Evolutionary conservation across 1,140 invertebrate species (phyloP), one percentile per base, ranked within the genome.

Genomic region (Ladona fulva): DNA sequence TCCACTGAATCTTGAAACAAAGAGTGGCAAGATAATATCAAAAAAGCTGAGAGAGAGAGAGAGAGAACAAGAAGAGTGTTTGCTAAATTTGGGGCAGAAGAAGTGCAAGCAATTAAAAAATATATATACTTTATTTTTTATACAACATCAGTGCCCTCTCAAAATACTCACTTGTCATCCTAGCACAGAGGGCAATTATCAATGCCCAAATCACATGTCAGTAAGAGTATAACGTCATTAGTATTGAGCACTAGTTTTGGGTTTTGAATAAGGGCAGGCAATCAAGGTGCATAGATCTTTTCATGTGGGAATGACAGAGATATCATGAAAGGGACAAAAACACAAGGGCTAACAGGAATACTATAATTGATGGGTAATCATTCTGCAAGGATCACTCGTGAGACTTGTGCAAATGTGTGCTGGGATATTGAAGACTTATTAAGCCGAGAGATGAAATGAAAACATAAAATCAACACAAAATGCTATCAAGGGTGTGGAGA

Each of bases 81-180:
- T 16, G 52, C 52, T 66, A 66, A 16, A 66, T 66, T 16, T 66
- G 52, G 52, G 52, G 52, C 52, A 66, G n/a, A 22, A 66, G 14
- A 66, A 12, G 52, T 66, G 52, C 52, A 66, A 66, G 52, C 52
- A 66, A 66, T 19, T 66, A 19, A 66, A 66, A 66, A 22, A 66
- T 22, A 66, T 22, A 66, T 19, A 66, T 66, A 66, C n/a, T 66
- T 66, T 5, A 16, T 66, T 66, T 66, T 19, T 66, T 5, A 66
- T 19, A 66, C 52, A 66, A 66, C 14, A 66, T 22, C 52, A 66
- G 52, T 66, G 52, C 52, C 52, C 52, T 66, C 12, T 66, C 5
- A 66, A 66, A 66, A 66, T 66, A 66, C 52, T 66, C 52, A 66
- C 52, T 66, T 66, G 52, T 19, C n/a, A 66, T 66, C n/a, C n/a